Conservation (phyloP, 1,140 invertebrate genomes). For the Zaprionus nigranus region DNA sequence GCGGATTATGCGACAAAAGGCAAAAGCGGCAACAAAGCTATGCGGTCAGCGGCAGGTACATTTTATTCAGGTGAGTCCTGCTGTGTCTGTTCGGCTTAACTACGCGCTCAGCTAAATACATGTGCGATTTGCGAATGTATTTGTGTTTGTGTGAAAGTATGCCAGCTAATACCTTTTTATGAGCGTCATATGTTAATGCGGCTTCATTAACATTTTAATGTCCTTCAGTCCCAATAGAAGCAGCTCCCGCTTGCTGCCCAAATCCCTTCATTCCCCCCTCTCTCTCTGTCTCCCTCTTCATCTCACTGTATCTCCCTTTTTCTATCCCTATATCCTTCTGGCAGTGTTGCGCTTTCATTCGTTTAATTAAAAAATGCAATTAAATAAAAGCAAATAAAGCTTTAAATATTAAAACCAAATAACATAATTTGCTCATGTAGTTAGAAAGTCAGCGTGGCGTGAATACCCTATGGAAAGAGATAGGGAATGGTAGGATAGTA, state of each 20-base stretch:
- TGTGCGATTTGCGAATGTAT: not conserved
- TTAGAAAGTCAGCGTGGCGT: not conserved
- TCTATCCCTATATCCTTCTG: not conserved
- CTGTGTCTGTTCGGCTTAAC: constrained; percentile 50
- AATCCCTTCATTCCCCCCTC: not conserved
- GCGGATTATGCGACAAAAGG: constrained; percentile 76
- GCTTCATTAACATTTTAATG: constrained; percentile 82
- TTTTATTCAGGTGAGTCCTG: constrained; percentile 42
- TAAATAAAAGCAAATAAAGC: constrained; percentile 65
- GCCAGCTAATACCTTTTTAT: constrained; percentile 78
- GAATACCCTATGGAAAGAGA: not conserved
- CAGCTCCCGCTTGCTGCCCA: constrained; percentile 10
- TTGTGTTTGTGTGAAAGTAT: constrained; percentile 48
- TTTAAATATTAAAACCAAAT: constrained; percentile 47
- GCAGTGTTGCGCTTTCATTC: constrained; percentile 7
- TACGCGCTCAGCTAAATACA: constrained; percentile 61
- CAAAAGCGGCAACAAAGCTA: constrained; percentile 59
- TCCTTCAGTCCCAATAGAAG: constrained; percentile 61
- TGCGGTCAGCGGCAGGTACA: constrained; percentile 69
- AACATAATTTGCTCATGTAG: constrained; percentile 38
- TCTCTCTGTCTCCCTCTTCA: not conserved
- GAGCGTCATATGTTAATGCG: constrained; percentile 79
- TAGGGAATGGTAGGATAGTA: not conserved
- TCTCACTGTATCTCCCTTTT: not conserved
- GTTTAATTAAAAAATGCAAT: constrained; percentile 79